phyloP scores from a whole-genome alignment of 2,113 vertebrate genomes.

The Ranitomeya variabilis region DNA sequence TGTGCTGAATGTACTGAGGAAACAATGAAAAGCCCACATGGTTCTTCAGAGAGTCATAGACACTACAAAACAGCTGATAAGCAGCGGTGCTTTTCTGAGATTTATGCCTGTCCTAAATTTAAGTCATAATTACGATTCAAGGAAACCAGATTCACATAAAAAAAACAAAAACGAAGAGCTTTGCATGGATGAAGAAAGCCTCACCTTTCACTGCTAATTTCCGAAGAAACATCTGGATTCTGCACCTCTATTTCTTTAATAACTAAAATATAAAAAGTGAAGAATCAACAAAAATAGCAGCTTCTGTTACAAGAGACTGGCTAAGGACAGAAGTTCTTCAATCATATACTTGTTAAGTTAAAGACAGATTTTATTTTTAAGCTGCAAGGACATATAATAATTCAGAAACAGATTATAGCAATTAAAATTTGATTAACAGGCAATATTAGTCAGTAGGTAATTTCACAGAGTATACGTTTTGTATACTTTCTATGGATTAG shows the following conservation, averaged over 20 bases:
- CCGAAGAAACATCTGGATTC: neutral
- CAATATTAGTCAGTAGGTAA: too few species aligned
- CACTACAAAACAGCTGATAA: too few species aligned
- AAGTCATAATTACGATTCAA: too few species aligned
- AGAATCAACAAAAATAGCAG: neutral
- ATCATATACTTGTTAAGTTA: neutral
- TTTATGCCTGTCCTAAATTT: too few species aligned
- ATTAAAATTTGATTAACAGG: too few species aligned
- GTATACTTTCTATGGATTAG: too few species aligned
- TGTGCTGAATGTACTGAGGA: too few species aligned
- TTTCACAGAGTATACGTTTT: too few species aligned
- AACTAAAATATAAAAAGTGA: constrained; percentile 13
- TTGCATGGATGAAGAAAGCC: neutral
- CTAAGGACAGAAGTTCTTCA: neutral
- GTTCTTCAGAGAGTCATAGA: too few species aligned
- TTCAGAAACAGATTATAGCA: neutral
- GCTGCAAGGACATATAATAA: neutral
- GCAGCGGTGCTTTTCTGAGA: too few species aligned
- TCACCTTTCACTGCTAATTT: constrained; percentile 1
- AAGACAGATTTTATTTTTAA: neutral
- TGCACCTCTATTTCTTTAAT: neutral
- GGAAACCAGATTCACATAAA: neutral
- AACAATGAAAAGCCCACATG: too few species aligned
- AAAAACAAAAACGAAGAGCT: neutral
- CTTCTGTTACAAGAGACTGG: neutral